Base-by-base conservation (phyloP, 2,888 invertebrate species). In the Hermaeophaga mercurialis region DNA sequence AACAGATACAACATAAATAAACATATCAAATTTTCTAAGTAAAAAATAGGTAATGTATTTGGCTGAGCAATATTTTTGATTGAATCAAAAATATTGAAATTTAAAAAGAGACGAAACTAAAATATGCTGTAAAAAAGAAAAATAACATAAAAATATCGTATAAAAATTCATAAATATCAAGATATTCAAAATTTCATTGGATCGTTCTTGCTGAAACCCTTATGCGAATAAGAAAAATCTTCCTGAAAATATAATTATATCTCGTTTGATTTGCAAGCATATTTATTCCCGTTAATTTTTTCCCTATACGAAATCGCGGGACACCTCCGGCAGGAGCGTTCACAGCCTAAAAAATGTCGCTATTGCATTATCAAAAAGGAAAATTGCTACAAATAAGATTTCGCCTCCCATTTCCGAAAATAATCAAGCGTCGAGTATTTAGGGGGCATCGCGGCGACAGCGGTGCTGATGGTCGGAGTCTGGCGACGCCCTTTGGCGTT, bases 331-430 rank as follows among this genome's bases (percentile, higher is more conserved):
- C 36, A n/a, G 36, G 2, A 4, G 33, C 11, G 6, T 33, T 11
- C 9, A 33, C 31, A 31, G 33, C 12, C 15, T 7, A 39, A 56
- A 46, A 56, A 26, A 44, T 24, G 45, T 24, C 34, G 38, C 56
- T 54, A 58, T 58, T 44, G 45, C 46, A 54, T 58, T 58, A 54
- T 72, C 48, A 36, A 50, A 50, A 56, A 28, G 28, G 46, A 45
- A 69, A 65, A 67, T 67, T 67, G 69, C 67, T 70, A 69, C 70
- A 73, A 72, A 67, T 66, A 63, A 58, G 63, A 65, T 67, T 67
- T 63, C 57, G 65, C 65, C 66, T 64, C 66, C 68, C 65, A 68
- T 68, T 68, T 68, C 68, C 68, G 66, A 62, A 62, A 64, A 58
- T 65, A 64, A 66, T 68, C 65, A 66, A 48, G 46, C 61, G 58